phyloP scores from a whole-genome alignment of 2,113 vertebrate genomes.

The Alouatta palliata region DNA sequence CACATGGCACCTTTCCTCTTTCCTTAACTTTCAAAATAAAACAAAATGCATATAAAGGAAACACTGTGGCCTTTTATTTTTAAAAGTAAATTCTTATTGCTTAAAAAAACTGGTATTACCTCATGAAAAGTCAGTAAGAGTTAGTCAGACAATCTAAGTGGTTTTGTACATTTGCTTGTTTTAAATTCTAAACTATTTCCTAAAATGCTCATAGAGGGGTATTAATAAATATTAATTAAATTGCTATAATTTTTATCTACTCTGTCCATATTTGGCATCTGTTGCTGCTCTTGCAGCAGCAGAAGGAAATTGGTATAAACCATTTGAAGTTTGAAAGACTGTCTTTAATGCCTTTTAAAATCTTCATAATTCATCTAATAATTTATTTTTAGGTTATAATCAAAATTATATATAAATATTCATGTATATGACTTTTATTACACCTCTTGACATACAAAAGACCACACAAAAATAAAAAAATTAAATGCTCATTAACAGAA shows the following conservation, averaged over 20 bases:
- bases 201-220: neutral
- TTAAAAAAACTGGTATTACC: neutral
- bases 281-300: neutral
- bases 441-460: slow-evolving; percentile 10
- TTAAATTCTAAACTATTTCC: neutral
- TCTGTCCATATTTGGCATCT: neutral
- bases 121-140: neutral
- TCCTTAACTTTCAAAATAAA: neutral
- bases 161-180: neutral
- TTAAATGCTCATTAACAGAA: slow-evolving; percentile 10
- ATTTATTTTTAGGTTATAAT: slow-evolving; percentile 38
- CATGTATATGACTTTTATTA: neutral
- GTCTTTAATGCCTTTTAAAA: neutral
- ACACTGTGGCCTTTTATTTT: neutral
- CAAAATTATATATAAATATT: slow-evolving; percentile 17
- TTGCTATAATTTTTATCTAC: neutral
- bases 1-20: neutral
- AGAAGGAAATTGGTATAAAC: neutral
- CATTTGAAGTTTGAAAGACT: neutral
- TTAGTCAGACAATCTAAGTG: neutral
- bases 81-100: neutral
- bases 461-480: neutral
- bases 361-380: neutral
- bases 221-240: neutral
- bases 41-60: neutral